A percentile compares a stretch with the other conserved stretches of the same genome.
Evolutionary conservation across 2,113 vertebrate genomes (phyloP).

Genomic region (Tichodroma muraria): DNA sequence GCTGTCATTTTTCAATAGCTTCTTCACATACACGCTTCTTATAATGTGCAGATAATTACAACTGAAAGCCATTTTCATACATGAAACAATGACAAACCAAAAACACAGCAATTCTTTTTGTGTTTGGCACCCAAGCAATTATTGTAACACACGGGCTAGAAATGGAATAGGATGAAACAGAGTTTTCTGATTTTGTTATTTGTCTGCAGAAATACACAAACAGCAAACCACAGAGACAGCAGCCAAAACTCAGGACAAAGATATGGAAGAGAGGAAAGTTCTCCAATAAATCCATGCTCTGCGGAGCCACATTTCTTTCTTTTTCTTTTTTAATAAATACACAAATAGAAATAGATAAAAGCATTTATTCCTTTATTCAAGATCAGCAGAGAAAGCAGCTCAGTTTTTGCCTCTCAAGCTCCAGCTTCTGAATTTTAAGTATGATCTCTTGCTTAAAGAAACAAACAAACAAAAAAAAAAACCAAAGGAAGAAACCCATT

Average conservation of each 20-base stretch:
- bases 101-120: background rate
- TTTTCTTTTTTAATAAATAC: background rate
- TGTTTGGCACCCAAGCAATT: background rate
- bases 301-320: background rate
- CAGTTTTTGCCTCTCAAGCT: background rate
- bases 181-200: background rate
- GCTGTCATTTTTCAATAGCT: conserved; percentile 31
- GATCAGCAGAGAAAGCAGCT: background rate
- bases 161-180: background rate
- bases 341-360: background rate
- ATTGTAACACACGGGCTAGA: background rate
- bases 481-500: background rate
- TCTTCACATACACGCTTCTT: background rate
- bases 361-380: background rate
- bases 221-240: background rate
- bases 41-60: conserved; percentile 21
- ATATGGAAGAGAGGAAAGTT: background rate
- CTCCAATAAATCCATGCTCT: background rate
- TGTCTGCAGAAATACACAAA: background rate
- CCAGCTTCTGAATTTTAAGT: background rate
- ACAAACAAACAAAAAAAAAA: background rate
- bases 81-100: conserved; percentile 44
- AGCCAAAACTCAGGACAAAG: background rate
- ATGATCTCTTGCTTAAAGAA: background rate
- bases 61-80: conserved; percentile 35